Evolutionary conservation across 2,797 vertebrate species (phyloP), one percentile per base, ranked within the genome.

Genomic region (Micrastur ruficollis): DNA sequence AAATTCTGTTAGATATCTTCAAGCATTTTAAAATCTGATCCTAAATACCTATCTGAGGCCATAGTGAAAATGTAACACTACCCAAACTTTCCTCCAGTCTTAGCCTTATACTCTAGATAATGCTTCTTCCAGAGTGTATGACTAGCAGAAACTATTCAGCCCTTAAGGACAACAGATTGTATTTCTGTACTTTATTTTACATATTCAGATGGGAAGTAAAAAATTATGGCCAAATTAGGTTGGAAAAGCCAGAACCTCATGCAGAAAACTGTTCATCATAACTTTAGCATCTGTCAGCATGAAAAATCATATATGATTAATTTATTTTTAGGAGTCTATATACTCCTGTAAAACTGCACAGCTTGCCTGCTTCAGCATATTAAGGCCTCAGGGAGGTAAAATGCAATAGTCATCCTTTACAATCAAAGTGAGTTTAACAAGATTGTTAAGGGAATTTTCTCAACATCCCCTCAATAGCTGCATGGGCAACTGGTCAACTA

Each of bases 351-450:
- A 96, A 92, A 79, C 34, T 29, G 55, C 71, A 91, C 40, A 83
- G 50, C 66, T 97, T 92, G 73, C 49, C 74, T 92, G 42, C 70
- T 90, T 94, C 59, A 91, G 73, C 52, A 40, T 26, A 65, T 90
- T 83, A 90, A 78, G 75, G 50, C 84, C 58, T 81, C 56, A 23
- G 81, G 78, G 86, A 92, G 52, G 86, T 56, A 96, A 76, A 97
- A 90, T 9, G 8, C 80, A 70, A 78, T 14, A 92, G 65, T 68
- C 86, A 86, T 95, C 76, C 47, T 94, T 97, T 89, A 96, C 32
- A 88, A 90, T 92, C 95, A 84, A 93, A 97, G 73, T 44, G 70
- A 22, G n/a, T 91, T 85, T 90, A 96, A 94, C 68, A 91, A 88
- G 81, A 82, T 58, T 55, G 26, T 92, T 95, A 82, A 93, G 74